phyloP scores from a whole-genome alignment of 2,888 invertebrate species.

The Metellina segmentata region DNA sequence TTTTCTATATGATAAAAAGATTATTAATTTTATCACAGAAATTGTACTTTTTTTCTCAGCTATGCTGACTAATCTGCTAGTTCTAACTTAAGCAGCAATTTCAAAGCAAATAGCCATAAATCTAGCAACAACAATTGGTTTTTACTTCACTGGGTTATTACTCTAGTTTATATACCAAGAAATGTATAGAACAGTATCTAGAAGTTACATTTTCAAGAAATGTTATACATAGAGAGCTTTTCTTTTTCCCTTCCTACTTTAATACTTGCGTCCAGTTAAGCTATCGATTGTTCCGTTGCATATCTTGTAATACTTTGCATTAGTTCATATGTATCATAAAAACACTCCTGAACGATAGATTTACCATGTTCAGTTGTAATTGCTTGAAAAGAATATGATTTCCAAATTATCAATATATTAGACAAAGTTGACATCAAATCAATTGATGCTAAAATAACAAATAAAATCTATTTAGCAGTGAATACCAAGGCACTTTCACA shows the following conservation, averaged over 20 bases:
- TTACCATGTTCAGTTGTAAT: background rate
- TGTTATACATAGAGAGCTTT: conserved; percentile 1
- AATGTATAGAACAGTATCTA: background rate
- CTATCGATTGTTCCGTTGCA: background rate
- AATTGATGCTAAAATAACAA: too few relatives aligned
- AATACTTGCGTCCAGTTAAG: conserved; percentile 27
- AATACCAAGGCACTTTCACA: background rate
- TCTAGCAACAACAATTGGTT: conserved; percentile 39
- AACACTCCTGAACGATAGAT: background rate
- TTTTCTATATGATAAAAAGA: background rate
- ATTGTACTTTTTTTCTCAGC: conserved; percentile 50
- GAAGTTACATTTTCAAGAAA: conserved; percentile 3
- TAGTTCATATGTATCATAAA: background rate
- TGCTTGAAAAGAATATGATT: too few relatives aligned
- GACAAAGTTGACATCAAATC: too few relatives aligned
- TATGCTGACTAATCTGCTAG: conserved; percentile 39
- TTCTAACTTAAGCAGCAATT: conserved; percentile 36
- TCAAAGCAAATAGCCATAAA: conserved; percentile 13
- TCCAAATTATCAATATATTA: too few relatives aligned
- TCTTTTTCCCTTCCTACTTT: conserved; percentile 15
- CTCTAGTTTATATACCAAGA: conserved; percentile 28
- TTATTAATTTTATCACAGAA: conserved; percentile 62
- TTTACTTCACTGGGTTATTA: conserved; percentile 11
- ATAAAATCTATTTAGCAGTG: too few relatives aligned
- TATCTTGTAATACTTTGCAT: conserved; percentile 19